A percentile compares a stretch with the other conserved stretches of the same genome.
Conservation (phyloP, 2,888 invertebrate genomes). For the Ommatoiulus sabulosus region DNA sequence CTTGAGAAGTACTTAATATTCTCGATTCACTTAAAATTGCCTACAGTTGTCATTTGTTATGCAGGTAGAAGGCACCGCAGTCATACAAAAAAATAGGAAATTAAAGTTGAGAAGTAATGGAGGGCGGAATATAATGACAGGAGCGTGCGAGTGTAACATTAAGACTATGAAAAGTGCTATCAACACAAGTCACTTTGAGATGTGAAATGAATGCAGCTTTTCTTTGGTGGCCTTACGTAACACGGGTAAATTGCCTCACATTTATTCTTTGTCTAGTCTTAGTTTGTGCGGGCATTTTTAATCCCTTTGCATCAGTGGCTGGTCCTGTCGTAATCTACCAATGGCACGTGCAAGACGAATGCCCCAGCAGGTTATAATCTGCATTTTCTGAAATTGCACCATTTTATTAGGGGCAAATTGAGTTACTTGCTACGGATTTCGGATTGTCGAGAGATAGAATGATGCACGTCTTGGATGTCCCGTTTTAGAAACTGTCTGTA, state of each 20-base stretch:
- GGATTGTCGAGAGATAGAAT: no score
- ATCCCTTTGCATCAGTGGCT: background rate
- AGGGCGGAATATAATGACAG: background rate
- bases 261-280: background rate
- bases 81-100: background rate
- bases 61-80: background rate
- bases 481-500: no score
- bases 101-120: slow-evolving; percentile 23
- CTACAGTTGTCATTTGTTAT: slow-evolving; percentile 25
- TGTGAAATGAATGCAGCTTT: slow-evolving; percentile 15
- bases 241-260: background rate
- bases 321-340: background rate
- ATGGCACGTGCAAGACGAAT: background rate
- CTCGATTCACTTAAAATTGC: slow-evolving; percentile 14
- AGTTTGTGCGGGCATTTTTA: background rate
- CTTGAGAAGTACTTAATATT: slow-evolving; percentile 27
- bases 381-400: background rate
- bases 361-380: no score
- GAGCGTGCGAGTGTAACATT: background rate
- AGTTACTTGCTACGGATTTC: no score
- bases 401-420: background rate
- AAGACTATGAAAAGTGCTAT: background rate
- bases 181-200: slow-evolving; percentile 10
- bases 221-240: background rate
- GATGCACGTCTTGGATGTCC: no score